These are phyloP conservation scores for Leptoclinus maculatus DNA, from an alignment of 2,797 vertebrate species.

Conservation along the genomic window DNA sequence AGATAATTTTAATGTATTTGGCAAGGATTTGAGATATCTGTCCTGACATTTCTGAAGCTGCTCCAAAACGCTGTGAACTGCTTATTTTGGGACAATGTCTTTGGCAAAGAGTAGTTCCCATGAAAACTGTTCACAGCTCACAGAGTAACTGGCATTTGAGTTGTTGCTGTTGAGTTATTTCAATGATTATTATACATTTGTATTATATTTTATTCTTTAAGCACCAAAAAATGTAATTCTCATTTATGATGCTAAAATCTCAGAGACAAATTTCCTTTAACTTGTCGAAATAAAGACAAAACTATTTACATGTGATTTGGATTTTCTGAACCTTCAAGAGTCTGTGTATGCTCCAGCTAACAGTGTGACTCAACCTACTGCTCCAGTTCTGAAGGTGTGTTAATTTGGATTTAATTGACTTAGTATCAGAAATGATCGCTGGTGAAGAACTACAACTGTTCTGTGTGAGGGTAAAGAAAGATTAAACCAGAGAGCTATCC, in stretches of 20 bases:
- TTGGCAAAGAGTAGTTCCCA: not conserved
- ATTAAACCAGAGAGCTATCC: constrained; percentile 56
- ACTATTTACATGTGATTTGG: not conserved
- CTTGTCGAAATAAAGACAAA: not conserved
- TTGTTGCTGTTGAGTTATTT: not conserved
- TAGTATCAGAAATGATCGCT: constrained; percentile 56
- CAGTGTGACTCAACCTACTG: constrained; percentile 47
- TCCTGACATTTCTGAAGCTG: not conserved
- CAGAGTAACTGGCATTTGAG: not conserved
- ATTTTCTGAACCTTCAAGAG: constrained; percentile 1
- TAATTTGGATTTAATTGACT: constrained; percentile 63
- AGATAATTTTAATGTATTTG: constrained; percentile 1
- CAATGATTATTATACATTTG: not conserved
- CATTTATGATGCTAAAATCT: not conserved
- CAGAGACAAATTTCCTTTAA: not conserved
- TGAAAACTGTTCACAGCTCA: not conserved
- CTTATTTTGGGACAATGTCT: not conserved
- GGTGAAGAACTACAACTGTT: constrained; percentile 42
- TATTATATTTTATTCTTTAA: not conserved
- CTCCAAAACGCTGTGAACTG: not conserved
- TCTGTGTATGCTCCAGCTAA: constrained; percentile 6
- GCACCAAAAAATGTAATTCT: not conserved
- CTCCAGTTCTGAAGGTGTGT: constrained; percentile 33
- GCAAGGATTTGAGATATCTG: not conserved
- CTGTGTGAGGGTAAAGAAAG: constrained; percentile 30